A percentile compares a stretch with the other conserved stretches of the same genome.
Conservation (phyloP, 1,140 invertebrate genomes). For the Drosophila equinoxialis region DNA sequence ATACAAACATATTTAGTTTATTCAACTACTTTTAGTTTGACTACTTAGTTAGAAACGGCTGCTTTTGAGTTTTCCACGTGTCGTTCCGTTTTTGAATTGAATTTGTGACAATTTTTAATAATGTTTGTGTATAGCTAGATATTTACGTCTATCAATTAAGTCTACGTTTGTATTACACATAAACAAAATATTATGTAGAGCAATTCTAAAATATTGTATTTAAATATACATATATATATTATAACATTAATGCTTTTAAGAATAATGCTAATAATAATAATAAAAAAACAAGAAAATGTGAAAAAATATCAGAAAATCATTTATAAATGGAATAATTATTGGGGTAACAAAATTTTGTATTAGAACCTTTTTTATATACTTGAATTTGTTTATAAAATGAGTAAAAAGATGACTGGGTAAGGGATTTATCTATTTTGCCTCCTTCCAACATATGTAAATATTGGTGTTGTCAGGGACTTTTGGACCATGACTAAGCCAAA, state of each 20-base stretch:
- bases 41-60: slow-evolving; percentile 37
- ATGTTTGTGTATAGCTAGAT: slow-evolving; percentile 66
- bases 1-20: slow-evolving; percentile 44
- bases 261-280: slow-evolving; percentile 33
- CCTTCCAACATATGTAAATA: too few relatives aligned
- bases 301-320: slow-evolving; percentile 23
- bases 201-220: slow-evolving; percentile 54
- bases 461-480: too few relatives aligned
- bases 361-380: too few relatives aligned
- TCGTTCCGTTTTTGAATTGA: slow-evolving; percentile 38
- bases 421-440: too few relatives aligned
- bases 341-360: too few relatives aligned
- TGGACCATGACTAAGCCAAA: too few relatives aligned
- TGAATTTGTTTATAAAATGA: too few relatives aligned
- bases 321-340: not conserved
- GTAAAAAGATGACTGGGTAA: too few relatives aligned
- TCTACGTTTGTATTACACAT: slow-evolving; percentile 64
- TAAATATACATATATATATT: slow-evolving; percentile 35
- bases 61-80: slow-evolving; percentile 48
- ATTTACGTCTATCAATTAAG: slow-evolving; percentile 52
- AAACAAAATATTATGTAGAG: slow-evolving; percentile 49
- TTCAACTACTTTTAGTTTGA: slow-evolving; percentile 9
- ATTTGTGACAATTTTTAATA: slow-evolving; percentile 48
- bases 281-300: slow-evolving; percentile 26
- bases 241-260: slow-evolving; percentile 49